Conservation (phyloP, 2,888 invertebrate genomes). For the Onchidella celtica region DNA sequence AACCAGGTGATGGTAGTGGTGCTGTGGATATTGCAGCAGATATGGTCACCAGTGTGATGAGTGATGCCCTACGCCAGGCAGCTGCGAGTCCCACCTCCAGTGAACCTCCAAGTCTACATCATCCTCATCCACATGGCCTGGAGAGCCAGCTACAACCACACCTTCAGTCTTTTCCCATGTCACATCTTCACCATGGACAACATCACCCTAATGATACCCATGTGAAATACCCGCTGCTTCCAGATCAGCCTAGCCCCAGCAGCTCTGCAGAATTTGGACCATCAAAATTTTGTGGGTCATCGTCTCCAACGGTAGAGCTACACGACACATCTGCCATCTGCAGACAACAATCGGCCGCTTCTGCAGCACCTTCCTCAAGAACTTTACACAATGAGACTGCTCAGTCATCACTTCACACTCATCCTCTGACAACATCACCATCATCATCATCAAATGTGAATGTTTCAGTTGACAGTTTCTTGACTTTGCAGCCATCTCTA, state of each 20-base stretch:
- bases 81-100: slow-evolving; percentile 27
- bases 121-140: neutral
- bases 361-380: neutral
- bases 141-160: neutral
- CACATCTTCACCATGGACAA: too few relatives aligned
- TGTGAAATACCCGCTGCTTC: neutral
- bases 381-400: neutral
- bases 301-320: too few relatives aligned
- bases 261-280: too few relatives aligned
- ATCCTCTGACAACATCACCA: neutral
- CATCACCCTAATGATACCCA: too few relatives aligned
- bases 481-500: slow-evolving; percentile 1
- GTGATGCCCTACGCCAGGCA: slow-evolving; percentile 34
- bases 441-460: neutral
- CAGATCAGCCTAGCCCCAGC: neutral
- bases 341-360: neutral
- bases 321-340: neutral
- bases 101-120: neutral
- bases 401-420: neutral
- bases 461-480: neutral
- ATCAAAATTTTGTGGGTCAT: too few relatives aligned
- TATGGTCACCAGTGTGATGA: slow-evolving; percentile 36
- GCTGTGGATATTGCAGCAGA: slow-evolving; percentile 40
- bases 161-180: neutral
- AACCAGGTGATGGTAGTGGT: neutral